phyloP scores from a whole-genome alignment of 2,113 vertebrate genomes.

The Lepidothrix coronata region DNA sequence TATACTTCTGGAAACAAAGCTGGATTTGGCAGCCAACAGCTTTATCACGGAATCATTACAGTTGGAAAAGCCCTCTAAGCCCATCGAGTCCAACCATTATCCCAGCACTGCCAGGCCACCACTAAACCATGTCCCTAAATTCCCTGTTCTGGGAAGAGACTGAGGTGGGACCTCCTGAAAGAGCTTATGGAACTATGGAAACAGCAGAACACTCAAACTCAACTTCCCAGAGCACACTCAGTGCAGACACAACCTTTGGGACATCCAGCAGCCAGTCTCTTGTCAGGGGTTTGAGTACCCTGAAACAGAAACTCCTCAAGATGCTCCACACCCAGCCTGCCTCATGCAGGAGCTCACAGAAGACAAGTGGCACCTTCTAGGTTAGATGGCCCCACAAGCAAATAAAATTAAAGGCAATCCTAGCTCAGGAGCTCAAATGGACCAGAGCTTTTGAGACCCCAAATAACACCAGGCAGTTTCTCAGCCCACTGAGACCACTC shows the following conservation, averaged over 20 bases:
- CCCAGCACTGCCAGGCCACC: neutral
- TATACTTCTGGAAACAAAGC: neutral
- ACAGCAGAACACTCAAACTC: neutral
- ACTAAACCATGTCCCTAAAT: neutral
- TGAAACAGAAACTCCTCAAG: neutral
- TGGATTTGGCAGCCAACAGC: neutral
- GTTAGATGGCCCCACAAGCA: neutral
- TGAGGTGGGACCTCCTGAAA: neutral
- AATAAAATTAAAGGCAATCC: neutral
- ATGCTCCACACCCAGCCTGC: neutral
- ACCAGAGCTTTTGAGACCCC: neutral
- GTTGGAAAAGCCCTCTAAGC: neutral
- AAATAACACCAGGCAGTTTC: neutral
- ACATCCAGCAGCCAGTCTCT: neutral
- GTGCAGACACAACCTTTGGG: neutral
- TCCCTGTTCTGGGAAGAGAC: neutral
- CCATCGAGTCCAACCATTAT: neutral
- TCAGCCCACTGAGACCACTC: neutral
- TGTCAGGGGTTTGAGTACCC: neutral
- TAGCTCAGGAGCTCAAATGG: neutral
- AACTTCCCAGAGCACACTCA: neutral
- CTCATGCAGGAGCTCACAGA: rapidly evolving
- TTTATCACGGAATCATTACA: neutral
- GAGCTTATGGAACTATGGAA: neutral
- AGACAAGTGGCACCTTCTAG: neutral